Evolutionary conservation across 2,797 vertebrate species (phyloP).

Genomic region (Argentina silus): DNA sequence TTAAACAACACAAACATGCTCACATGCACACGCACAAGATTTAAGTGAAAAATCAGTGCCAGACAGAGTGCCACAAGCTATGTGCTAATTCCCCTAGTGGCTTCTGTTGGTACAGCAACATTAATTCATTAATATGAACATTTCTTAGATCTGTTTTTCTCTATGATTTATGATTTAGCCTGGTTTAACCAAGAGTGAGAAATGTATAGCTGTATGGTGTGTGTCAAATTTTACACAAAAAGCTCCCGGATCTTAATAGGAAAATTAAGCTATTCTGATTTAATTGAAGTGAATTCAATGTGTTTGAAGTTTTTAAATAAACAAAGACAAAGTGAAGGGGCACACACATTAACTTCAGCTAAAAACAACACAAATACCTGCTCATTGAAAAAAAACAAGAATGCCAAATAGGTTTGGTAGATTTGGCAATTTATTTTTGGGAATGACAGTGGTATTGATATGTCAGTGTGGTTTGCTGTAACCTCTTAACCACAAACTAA

Average conservation of each 20-base stretch:
- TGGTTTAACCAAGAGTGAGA: too few relatives aligned
- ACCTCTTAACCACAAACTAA: background rate
- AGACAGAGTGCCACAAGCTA: background rate
- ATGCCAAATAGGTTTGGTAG: background rate
- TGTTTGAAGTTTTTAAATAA: too few relatives aligned
- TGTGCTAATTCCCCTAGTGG: background rate
- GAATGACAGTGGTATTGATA: background rate
- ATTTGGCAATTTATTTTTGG: background rate
- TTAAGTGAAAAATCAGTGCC: background rate
- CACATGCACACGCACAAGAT: background rate
- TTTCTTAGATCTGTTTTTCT: constrained; percentile 9
- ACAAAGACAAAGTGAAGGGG: too few relatives aligned
- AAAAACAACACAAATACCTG: too few relatives aligned
- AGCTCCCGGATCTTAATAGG: too few relatives aligned
- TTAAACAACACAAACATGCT: constrained; percentile 6
- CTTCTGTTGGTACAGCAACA: background rate
- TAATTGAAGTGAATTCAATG: too few relatives aligned
- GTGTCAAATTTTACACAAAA: too few relatives aligned
- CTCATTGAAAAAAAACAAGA: background rate
- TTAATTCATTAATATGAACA: constrained; percentile 5
- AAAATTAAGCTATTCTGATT: too few relatives aligned
- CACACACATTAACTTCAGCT: too few relatives aligned
- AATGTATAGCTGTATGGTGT: too few relatives aligned
- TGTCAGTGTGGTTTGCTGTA: background rate
- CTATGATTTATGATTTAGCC: too few relatives aligned